Base-by-base conservation (phyloP, 2,888 invertebrate species). In the Agrochola litura region DNA sequence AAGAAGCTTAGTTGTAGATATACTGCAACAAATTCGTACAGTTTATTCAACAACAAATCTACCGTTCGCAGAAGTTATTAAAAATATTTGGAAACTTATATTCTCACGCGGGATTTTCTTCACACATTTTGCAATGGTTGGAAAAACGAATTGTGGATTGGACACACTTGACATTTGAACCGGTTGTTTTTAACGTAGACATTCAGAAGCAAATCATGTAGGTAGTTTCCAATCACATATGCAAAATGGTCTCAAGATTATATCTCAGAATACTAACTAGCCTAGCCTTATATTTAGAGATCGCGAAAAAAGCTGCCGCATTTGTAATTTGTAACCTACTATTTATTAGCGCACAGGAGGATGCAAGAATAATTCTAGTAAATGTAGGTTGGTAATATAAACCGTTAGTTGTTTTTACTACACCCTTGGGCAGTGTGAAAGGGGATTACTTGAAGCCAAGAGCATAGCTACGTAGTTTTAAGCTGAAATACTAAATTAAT, bases 111-210 rank as follows among this genome's bases (percentile, higher is more conserved):
- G 9, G 41, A 63, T 49, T 74, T 79, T 75, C 68, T 75, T 68
- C 56, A 68, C 63, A 68, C 22, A 25, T 52, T 60, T 68, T 69
- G 58, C 64, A 79, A 69, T 68, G 22, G 25, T 68, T 60, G 75
- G 58, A 78, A 66, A 78, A 78, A 19, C 10, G n/a, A 61, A 78
- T 78, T 60, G 52, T 19, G 14, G 37, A 37, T 73, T 54, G 54
- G 78, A 79, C 14, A 69, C 64, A 54, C 46, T 69, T 79, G 64
- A 75, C 68, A 64, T 79, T 79, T 73, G 56, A 65, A 37, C 52
- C 65, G 73, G 58, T 78, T 65, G 64, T 58, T 77, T 52, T 19
- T 43, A 58, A 58, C 43, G 58, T 60, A 66, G 25, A 54, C 16
- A 65, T 77, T 52, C 14, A 65, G 52, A 60, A 66, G 14, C 58